Evolutionary conservation across 2,113 vertebrate genomes (phyloP).

Genomic region (Oreochromis aureus): DNA sequence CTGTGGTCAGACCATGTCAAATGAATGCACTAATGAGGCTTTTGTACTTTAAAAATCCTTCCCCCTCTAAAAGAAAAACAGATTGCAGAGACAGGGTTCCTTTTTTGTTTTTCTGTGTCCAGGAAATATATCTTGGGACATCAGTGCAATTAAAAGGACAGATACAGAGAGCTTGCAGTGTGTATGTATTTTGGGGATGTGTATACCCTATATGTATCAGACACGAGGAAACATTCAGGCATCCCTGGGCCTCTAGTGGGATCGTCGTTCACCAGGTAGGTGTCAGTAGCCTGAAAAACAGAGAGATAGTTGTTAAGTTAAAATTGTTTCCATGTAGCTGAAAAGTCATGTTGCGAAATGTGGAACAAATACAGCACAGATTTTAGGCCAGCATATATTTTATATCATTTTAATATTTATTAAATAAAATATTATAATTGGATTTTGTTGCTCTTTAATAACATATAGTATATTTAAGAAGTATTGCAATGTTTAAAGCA

Average conservation of each 20-base stretch:
- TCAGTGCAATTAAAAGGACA: neutral
- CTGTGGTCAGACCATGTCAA: neutral
- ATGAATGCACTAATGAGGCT: neutral
- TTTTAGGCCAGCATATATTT: neutral
- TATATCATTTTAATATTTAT: neutral
- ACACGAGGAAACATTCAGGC: slow-evolving; percentile 79
- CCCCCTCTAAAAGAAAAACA: neutral
- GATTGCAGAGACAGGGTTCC: neutral
- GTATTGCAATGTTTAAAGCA: neutral
- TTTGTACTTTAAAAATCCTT: neutral
- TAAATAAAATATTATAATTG: neutral
- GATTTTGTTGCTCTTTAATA: fast-evolving
- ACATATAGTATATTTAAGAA: neutral
- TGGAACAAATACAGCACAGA: neutral
- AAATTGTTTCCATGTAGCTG: neutral
- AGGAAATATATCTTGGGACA: slow-evolving; percentile 8
- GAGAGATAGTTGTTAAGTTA: neutral
- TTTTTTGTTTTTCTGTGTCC: neutral
- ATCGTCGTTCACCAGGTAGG: slow-evolving; percentile 78
- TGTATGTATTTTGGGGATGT: neutral
- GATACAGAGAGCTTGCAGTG: neutral
- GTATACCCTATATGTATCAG: slow-evolving; percentile 77
- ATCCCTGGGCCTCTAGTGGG: slow-evolving; percentile 72
- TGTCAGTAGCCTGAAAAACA: slow-evolving; percentile 73
- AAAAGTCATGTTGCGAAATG: neutral